These are phyloP conservation scores for Anguilla japonica DNA, from an alignment of 2,113 vertebrate genomes.

Conservation along the genomic window DNA sequence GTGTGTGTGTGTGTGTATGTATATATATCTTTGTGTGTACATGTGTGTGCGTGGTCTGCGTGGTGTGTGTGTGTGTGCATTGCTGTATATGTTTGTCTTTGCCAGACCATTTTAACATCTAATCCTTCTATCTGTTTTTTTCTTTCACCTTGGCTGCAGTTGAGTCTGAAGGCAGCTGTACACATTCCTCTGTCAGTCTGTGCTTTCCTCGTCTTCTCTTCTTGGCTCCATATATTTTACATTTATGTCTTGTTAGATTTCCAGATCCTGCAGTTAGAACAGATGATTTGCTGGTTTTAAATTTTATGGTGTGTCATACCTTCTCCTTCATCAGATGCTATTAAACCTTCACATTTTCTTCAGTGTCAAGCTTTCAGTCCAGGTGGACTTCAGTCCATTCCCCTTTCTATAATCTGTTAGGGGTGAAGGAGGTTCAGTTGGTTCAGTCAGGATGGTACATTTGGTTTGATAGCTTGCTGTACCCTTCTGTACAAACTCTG, in stretches of 20 bases:
- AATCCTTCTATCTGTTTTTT: too few relatives aligned
- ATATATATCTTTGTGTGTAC: slow-evolving; percentile 8
- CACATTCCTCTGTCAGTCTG: not conserved
- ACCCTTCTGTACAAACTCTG: not conserved
- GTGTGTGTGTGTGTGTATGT: slow-evolving; percentile 26
- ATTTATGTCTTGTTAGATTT: not conserved
- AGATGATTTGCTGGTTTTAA: not conserved
- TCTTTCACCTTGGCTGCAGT: too few relatives aligned
- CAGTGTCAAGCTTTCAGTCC: not conserved
- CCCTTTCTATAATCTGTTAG: too few relatives aligned
- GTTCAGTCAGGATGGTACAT: too few relatives aligned
- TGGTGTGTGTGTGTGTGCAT: slow-evolving; percentile 35
- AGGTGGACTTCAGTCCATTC: not conserved
- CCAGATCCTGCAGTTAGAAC: not conserved
- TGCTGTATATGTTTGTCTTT: not conserved
- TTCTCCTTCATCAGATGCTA: not conserved
- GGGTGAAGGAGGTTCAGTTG: too few relatives aligned
- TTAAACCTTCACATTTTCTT: not conserved
- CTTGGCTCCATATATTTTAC: slow-evolving; percentile 1
- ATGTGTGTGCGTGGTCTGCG: slow-evolving; percentile 22
- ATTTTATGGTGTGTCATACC: not conserved
- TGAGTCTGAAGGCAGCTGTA: not conserved
- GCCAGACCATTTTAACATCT: too few relatives aligned
- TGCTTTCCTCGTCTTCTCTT: slow-evolving; percentile 9
- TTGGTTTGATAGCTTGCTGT: too few relatives aligned